These are phyloP conservation scores for Chrosomus eos DNA, from an alignment of 2,797 vertebrate species.

Conservation along the genomic window DNA sequence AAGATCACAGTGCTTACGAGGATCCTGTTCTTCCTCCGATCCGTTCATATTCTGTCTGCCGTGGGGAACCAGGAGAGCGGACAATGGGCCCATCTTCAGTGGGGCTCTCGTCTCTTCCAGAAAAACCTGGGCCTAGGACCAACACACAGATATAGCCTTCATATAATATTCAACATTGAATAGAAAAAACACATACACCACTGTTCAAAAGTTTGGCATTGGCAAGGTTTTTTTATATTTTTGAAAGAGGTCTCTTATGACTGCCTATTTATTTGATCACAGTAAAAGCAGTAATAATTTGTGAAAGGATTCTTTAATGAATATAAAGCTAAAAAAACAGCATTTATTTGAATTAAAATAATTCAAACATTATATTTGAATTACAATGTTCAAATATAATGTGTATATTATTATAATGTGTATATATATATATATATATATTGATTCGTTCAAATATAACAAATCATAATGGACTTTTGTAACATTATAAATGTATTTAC, in stretches of 20 bases:
- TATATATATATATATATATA: too few species aligned
- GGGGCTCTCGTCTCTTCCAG: slow-evolving; percentile 64
- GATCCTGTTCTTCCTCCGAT: slow-evolving; percentile 75
- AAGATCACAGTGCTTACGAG: slow-evolving; percentile 68
- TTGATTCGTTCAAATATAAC: too few species aligned
- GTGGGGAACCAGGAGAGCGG: slow-evolving; percentile 65
- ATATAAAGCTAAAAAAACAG: not conserved
- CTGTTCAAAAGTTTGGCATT: not conserved
- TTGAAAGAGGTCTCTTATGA: not conserved
- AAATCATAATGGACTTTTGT: too few species aligned
- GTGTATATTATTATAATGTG: too few species aligned
- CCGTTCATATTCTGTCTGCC: slow-evolving; percentile 77
- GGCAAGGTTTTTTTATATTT: not conserved
- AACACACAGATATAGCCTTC: not conserved
- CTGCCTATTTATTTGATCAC: not conserved
- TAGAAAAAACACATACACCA: not conserved
- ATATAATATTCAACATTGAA: not conserved
- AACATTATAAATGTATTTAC: not conserved
- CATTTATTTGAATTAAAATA: not conserved
- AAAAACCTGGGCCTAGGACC: slow-evolving; percentile 62
- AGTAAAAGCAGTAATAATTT: not conserved
- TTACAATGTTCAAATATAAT: too few species aligned
- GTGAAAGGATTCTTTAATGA: not conserved
- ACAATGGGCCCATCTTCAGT: slow-evolving; percentile 71
- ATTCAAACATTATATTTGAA: too few species aligned